Base-by-base conservation (phyloP, 2,797 vertebrate species). In the Cyclopterus lumpus region DNA sequence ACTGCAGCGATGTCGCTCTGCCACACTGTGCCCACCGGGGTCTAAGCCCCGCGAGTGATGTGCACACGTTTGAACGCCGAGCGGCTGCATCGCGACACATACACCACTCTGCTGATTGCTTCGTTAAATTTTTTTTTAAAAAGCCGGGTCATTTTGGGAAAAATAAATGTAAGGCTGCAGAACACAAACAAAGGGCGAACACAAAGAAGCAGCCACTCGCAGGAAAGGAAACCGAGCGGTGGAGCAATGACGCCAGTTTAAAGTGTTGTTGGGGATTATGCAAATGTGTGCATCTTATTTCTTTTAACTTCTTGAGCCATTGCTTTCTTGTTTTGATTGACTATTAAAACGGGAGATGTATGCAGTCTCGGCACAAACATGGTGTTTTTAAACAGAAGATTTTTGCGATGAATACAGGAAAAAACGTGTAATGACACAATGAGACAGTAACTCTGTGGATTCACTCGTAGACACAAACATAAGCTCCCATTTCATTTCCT, bases 271-370 rank as follows among this genome's bases (percentile, higher is more conserved):
- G 0, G 15, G 26, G 60, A 79, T 79, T 77, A 80, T 72, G 76
- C 54, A 49, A 72, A 86, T 84, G 26, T 77, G 40, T 68, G 57
- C 67, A 77, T 46, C 46, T 66, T 11, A 51, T 51, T 3, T 40
- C 67, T 74, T 61, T 53, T 75, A 51, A 68, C 48, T 18, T 36
- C n/a, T 24, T 34, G 22, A 58, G 15, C 49, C 16, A 15, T 42
- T 59, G 18, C 62, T 76, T 60, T 53, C 1, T 28, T 48, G 55
- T 46, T 58, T 40, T 38, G 6, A 36, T 34, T 49, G 34, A 72
- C 60, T 9, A 42, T 58, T 30, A 48, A 48, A 73, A 60, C 3
- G 4, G 24, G 10, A n/a, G 5, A 64, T 34, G 7, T 20, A 49
- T 53, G 15, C 44, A 15, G 64, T 38, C 34, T 26, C 9, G 18